These are phyloP conservation scores for Dynastes maya DNA, from an alignment of 2,888 invertebrate genomes.

Conservation along the genomic window DNA sequence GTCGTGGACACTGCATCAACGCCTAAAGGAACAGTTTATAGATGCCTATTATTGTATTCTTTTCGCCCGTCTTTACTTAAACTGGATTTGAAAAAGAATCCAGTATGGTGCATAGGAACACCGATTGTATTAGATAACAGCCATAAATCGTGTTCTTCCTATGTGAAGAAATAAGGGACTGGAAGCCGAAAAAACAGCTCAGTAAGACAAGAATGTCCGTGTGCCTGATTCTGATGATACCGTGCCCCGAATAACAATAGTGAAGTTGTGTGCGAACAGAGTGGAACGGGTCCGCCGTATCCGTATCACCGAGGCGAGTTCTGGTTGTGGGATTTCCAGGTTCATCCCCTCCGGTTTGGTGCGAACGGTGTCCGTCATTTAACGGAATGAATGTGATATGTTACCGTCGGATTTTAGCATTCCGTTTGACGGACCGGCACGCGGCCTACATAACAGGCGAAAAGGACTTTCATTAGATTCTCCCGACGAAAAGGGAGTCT, in stretches of 20 bases:
- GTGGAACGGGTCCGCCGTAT: conserved; percentile 37
- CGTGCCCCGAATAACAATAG: conserved; percentile 68
- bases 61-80: conserved; percentile 34
- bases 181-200: conserved; percentile 66
- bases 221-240: conserved; percentile 66
- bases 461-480: conserved; percentile 59
- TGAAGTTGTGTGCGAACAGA: conserved; percentile 57
- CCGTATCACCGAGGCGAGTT: conserved; percentile 41
- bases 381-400: conserved; percentile 64
- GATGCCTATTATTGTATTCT: conserved; percentile 7
- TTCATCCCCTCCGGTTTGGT: conserved; percentile 34
- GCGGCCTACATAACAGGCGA: conserved; percentile 59
- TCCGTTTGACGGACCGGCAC: conserved; percentile 60
- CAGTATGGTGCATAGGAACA: conserved; percentile 50
- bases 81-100: conserved; percentile 49
- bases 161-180: conserved; percentile 36
- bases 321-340: conserved; percentile 39
- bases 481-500: conserved; percentile 48
- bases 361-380: conserved; percentile 58
- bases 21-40: background rate
- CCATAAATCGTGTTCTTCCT: conserved; percentile 69
- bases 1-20: too few species aligned
- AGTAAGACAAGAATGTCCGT: conserved; percentile 70
- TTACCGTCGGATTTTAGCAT: conserved; percentile 62
- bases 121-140: conserved; percentile 60